Conservation (phyloP, 2,113 vertebrate species). For the Tachysurus fulvidraco region DNA sequence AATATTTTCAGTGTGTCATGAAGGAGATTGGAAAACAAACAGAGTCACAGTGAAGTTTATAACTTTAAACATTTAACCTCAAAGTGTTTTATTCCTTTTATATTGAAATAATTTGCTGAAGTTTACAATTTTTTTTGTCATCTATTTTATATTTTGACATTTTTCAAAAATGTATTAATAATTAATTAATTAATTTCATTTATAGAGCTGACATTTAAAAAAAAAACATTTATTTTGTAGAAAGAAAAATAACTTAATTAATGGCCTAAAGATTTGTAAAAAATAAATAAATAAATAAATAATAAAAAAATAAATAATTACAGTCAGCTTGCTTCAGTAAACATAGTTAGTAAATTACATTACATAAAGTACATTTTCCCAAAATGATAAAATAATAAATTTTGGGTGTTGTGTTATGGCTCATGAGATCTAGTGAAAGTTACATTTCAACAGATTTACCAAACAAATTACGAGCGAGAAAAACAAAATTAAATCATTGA, state of each 20-base stretch:
- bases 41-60: background rate
- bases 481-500: background rate
- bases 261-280: no score
- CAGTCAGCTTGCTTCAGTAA: background rate
- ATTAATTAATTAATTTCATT: no score
- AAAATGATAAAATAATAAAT: background rate
- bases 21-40: background rate
- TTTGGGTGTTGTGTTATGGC: background rate
- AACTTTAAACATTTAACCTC: no score
- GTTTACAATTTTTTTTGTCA: background rate
- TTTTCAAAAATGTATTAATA: no score
- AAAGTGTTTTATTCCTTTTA: background rate
- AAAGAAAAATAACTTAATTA: no score
- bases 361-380: background rate
- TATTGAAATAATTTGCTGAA: background rate
- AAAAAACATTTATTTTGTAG: no score
- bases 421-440: background rate
- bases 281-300: no score
- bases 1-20: background rate
- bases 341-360: background rate
- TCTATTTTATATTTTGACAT: no score
- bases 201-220: no score
- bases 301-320: no score
- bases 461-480: background rate
- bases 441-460: background rate